These are phyloP conservation scores for Sycobia sp. DNA, from an alignment of 1,140 invertebrate genomes.

Conservation along the genomic window DNA sequence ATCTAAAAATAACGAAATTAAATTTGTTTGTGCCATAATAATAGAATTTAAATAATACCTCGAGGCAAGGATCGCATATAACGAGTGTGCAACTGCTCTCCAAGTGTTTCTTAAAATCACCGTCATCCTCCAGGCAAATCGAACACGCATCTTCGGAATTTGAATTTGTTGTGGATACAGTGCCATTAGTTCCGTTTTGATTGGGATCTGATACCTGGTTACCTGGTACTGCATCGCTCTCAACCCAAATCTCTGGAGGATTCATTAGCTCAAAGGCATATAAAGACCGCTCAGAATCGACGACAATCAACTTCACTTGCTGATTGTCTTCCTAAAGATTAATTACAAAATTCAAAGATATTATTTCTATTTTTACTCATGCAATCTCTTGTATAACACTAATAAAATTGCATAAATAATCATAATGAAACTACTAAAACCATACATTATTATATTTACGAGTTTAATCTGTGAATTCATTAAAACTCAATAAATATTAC, in stretches of 20 bases:
- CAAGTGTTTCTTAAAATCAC: conserved; percentile 64
- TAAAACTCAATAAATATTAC: too few species aligned
- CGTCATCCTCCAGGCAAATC: conserved; percentile 71
- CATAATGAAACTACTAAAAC: too few species aligned
- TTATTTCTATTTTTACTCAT: neutral
- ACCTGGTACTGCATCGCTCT: conserved; percentile 41
- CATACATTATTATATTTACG: too few species aligned
- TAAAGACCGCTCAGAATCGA: conserved; percentile 64
- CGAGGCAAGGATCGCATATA: conserved; percentile 68
- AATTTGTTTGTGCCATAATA: too few species aligned
- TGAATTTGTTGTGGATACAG: conserved; percentile 1
- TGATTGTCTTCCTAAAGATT: conserved; percentile 65
- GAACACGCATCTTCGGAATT: conserved; percentile 55
- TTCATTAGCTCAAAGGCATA: conserved; percentile 64
- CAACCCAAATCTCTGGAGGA: conserved; percentile 50
- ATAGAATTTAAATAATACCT: conserved; percentile 66
- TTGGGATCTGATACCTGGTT: conserved; percentile 42
- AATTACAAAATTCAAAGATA: neutral
- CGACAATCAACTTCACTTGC: conserved; percentile 63
- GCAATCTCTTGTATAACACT: neutral
- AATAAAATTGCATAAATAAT: neutral
- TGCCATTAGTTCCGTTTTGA: conserved; percentile 42
- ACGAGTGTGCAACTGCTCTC: conserved; percentile 64
- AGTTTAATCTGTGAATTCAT: too few species aligned
- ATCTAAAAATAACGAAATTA: too few species aligned